Conservation (phyloP, 2,888 invertebrate species). For the Lepidochrysops patricia region DNA sequence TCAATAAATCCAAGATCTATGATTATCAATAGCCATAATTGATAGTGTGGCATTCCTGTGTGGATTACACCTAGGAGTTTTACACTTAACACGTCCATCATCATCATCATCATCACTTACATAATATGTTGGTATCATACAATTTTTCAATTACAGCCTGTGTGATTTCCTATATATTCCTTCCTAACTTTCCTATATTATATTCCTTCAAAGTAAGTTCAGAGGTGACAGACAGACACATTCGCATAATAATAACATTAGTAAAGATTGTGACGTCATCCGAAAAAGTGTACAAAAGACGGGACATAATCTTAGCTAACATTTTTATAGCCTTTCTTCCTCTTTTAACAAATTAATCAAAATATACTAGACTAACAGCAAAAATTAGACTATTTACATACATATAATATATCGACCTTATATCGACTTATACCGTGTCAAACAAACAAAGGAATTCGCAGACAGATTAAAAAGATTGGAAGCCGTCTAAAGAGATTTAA, state of each 20-base stretch:
- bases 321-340: no score
- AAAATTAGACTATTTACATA: not conserved
- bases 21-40: constrained; percentile 9
- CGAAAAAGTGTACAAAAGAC: no score
- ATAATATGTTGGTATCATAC: no score
- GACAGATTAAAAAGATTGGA: constrained; percentile 3
- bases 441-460: constrained; percentile 3
- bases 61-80: constrained; percentile 3
- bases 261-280: no score
- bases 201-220: no score
- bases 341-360: no score
- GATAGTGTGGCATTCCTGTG: constrained; percentile 1
- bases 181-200: no score
- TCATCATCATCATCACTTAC: not conserved
- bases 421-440: not conserved
- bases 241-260: no score
- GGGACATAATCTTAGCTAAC: no score
- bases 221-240: no score
- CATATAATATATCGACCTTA: not conserved
- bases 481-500: not conserved
- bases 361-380: not conserved
- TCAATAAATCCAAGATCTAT: constrained; percentile 8
- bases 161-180: no score
- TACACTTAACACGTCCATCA: not conserved
- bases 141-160: no score